phyloP scores from a whole-genome alignment of 2,113 vertebrate species.

The Apus apus region DNA sequence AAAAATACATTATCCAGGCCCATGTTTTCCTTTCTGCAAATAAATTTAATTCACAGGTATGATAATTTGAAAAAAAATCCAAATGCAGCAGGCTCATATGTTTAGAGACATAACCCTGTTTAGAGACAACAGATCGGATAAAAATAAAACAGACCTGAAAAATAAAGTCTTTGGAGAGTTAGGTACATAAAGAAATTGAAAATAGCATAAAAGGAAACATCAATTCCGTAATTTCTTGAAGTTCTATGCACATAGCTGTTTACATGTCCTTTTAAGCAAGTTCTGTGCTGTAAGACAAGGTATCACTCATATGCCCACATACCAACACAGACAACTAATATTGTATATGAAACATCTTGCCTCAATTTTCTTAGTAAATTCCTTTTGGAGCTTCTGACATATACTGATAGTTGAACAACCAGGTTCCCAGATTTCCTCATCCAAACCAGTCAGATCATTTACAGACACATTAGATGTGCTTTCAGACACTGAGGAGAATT shows the following conservation, averaged over 20 bases:
- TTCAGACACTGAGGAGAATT: slow-evolving; percentile 49
- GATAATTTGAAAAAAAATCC: background rate
- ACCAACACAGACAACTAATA: background rate
- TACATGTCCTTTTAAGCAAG: background rate
- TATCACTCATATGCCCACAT: background rate
- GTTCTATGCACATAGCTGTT: background rate
- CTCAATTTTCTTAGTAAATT: slow-evolving; percentile 84
- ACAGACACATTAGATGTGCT: slow-evolving; percentile 45
- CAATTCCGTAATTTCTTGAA: background rate
- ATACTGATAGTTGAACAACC: slow-evolving; percentile 62
- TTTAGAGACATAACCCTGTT: background rate
- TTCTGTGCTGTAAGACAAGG: background rate
- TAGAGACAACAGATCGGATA: background rate
- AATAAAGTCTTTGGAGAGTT: background rate
- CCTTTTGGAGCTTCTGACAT: slow-evolving; percentile 81
- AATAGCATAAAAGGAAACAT: background rate
- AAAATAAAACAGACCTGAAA: background rate
- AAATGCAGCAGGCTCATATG: background rate
- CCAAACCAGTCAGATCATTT: slow-evolving; percentile 28
- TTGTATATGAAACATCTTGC: slow-evolving; percentile 57
- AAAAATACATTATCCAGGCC: background rate
- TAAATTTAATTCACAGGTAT: background rate
- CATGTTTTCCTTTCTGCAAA: background rate
- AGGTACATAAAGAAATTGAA: background rate
- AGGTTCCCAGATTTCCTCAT: slow-evolving; percentile 52